These are phyloP conservation scores for Ochotona curzoniae DNA, from an alignment of 2,113 vertebrate genomes.

Conservation along the genomic window DNA sequence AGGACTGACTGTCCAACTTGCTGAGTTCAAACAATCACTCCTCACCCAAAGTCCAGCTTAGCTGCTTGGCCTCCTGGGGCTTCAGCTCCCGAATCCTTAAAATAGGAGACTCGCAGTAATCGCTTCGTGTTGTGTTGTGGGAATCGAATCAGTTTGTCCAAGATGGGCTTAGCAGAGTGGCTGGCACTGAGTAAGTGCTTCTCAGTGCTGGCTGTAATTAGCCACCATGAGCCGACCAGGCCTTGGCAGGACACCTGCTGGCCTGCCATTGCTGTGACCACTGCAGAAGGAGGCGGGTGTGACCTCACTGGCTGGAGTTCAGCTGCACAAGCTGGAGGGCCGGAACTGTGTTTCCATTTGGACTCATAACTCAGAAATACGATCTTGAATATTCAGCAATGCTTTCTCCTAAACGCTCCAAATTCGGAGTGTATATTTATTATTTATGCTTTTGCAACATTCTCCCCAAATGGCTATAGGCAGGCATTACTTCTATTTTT, in stretches of 20 bases:
- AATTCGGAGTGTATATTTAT: background rate
- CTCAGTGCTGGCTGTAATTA: background rate
- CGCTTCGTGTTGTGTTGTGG: background rate
- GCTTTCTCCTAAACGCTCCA: background rate
- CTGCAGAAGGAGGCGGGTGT: fast-evolving
- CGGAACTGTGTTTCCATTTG: background rate
- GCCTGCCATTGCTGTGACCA: fast-evolving
- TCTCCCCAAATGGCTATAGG: background rate
- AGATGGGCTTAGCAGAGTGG: background rate
- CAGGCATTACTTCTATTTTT: background rate
- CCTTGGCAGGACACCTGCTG: background rate
- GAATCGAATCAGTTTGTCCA: background rate
- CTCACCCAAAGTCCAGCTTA: background rate
- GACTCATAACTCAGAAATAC: background rate
- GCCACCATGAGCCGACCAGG: background rate
- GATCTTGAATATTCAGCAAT: background rate
- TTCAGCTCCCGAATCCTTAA: background rate
- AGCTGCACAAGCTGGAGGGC: background rate
- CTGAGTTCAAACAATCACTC: background rate
- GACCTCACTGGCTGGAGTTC: background rate
- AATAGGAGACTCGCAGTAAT: background rate
- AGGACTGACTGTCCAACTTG: background rate
- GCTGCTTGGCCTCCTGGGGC: background rate
- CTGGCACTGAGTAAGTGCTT: background rate
- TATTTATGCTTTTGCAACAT: background rate